These are phyloP conservation scores for Laothoe populi DNA, from an alignment of 2,888 invertebrate species.

Conservation along the genomic window DNA sequence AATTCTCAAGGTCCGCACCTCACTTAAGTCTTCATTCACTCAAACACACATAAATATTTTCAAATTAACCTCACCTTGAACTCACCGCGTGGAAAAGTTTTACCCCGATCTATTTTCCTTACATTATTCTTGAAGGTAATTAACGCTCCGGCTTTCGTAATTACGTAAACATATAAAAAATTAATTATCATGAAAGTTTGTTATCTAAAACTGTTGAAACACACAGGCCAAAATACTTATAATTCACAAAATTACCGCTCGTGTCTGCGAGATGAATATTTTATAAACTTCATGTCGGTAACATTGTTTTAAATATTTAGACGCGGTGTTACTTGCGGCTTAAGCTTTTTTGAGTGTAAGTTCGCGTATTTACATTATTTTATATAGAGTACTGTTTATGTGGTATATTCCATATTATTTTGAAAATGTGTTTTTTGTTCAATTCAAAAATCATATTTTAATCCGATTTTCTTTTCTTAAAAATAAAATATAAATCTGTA, in stretches of 20 bases:
- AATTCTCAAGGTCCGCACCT: not conserved
- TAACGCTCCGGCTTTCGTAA: not conserved
- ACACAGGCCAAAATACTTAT: slow-evolving; percentile 13
- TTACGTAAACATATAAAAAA: slow-evolving; percentile 18
- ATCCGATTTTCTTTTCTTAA: too few relatives aligned
- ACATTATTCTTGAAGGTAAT: not conserved
- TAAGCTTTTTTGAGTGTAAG: not conserved
- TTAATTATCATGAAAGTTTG: slow-evolving; percentile 13
- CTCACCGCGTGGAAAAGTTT: slow-evolving; percentile 5
- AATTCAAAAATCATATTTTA: too few relatives aligned
- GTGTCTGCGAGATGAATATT: slow-evolving; percentile 15
- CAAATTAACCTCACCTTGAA: slow-evolving; percentile 13
- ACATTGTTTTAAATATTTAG: slow-evolving; percentile 23
- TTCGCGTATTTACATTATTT: not conserved
- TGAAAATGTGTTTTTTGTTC: too few relatives aligned
- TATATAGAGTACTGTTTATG: too few relatives aligned
- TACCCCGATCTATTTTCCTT: slow-evolving; percentile 9
- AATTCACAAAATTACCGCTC: slow-evolving; percentile 17
- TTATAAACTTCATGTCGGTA: slow-evolving; percentile 12
- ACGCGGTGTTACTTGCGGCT: slow-evolving; percentile 7
- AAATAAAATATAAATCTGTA: too few relatives aligned
- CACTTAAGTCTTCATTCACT: too few relatives aligned
- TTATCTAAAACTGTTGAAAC: slow-evolving; percentile 9
- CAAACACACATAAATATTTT: not conserved
- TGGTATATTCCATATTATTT: too few relatives aligned